These are phyloP conservation scores for Heliconius hermathena DNA, from an alignment of 1,140 invertebrate species.

Conservation along the genomic window DNA sequence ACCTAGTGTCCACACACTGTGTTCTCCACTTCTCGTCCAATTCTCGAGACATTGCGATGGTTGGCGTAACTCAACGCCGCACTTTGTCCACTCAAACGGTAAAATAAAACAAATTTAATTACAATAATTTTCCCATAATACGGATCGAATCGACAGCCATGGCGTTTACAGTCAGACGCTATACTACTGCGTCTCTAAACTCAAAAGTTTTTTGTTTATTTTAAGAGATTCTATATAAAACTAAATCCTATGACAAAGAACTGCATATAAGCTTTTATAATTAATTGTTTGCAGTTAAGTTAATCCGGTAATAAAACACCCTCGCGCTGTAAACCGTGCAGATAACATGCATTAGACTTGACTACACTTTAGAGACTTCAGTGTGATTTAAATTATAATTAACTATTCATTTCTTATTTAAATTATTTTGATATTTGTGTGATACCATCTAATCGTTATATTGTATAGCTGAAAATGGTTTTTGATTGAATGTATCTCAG, in stretches of 20 bases:
- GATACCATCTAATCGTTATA: not conserved
- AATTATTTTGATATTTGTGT: not conserved
- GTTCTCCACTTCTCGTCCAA: too few species aligned
- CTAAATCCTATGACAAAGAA: not conserved
- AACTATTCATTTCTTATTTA: not conserved
- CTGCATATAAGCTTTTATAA: not conserved
- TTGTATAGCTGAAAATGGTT: not conserved
- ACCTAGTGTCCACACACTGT: too few species aligned
- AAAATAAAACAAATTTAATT: too few species aligned
- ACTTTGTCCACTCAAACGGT: too few species aligned
- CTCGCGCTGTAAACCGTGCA: not conserved
- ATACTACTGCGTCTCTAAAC: not conserved
- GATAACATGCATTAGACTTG: not conserved
- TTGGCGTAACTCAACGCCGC: too few species aligned
- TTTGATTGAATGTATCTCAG: too few species aligned
- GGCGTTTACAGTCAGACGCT: too few species aligned
- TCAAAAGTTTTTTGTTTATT: not conserved
- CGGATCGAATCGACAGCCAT: too few species aligned
- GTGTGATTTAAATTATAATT: not conserved
- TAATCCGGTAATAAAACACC: conserved; percentile 10
- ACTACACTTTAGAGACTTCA: not conserved
- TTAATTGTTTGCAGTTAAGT: conserved; percentile 8
- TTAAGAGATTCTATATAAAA: not conserved
- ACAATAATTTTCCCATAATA: too few species aligned
- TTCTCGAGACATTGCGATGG: too few species aligned